Conservation (phyloP, 53 echinoderm and acorn worm species). For the Pentamera pediparva region DNA sequence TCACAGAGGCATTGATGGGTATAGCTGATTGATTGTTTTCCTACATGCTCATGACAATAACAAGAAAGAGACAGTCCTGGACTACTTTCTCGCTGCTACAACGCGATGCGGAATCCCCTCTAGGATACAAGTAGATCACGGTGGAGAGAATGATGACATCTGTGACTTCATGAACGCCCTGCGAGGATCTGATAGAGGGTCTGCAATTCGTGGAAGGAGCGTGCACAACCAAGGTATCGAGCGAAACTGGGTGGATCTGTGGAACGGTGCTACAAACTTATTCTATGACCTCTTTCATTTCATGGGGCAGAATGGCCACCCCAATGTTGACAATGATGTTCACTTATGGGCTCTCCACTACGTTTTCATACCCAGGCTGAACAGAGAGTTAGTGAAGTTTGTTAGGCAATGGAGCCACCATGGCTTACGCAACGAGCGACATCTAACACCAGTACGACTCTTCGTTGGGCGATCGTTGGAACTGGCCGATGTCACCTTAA, state of each 20-base stretch:
- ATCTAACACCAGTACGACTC: slow-evolving; percentile 46
- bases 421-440: slow-evolving; percentile 35
- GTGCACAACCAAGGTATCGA: slow-evolving; percentile 56
- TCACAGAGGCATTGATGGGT: slow-evolving; percentile 50
- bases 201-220: slow-evolving; percentile 29
- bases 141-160: slow-evolving; percentile 42
- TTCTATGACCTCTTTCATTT: slow-evolving; percentile 40
- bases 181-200: slow-evolving; percentile 27
- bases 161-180: slow-evolving; percentile 35
- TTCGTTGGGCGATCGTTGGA: slow-evolving; percentile 21
- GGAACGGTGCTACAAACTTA: slow-evolving; percentile 44
- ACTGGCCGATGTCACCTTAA: not conserved
- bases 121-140: slow-evolving; percentile 36
- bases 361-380: slow-evolving; percentile 38
- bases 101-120: slow-evolving; percentile 31
- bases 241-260: slow-evolving; percentile 49
- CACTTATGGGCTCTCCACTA: slow-evolving; percentile 48
- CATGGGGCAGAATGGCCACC: not conserved
- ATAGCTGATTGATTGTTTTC: slow-evolving; percentile 35
- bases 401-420: slow-evolving; percentile 45
- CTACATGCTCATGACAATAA: slow-evolving; percentile 41
- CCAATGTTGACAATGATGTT: slow-evolving; percentile 22
- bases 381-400: slow-evolving; percentile 34
- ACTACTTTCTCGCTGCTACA: slow-evolving; percentile 18
- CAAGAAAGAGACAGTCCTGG: slow-evolving; percentile 27